These are phyloP conservation scores for Hypsopygia costalis DNA, from an alignment of 2,888 invertebrate genomes.

Conservation along the genomic window DNA sequence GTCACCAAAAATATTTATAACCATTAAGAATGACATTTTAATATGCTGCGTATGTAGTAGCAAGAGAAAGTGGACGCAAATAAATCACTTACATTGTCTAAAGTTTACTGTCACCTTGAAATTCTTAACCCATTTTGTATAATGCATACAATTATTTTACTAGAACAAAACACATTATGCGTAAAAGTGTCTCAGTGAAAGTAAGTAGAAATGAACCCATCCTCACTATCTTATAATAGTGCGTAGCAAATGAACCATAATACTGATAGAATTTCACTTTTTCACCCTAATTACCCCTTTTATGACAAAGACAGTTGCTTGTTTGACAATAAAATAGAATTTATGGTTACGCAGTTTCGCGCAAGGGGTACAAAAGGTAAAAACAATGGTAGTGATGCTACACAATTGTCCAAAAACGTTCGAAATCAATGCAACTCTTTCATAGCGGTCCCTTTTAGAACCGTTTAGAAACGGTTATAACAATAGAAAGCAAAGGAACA, in stretches of 20 bases:
- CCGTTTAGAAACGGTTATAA: slow-evolving; percentile 54
- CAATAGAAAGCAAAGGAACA: slow-evolving; percentile 66
- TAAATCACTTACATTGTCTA: too few species aligned
- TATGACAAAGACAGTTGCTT: slow-evolving; percentile 44
- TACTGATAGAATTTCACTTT: slow-evolving; percentile 67
- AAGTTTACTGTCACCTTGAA: too few species aligned
- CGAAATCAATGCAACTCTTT: slow-evolving; percentile 73
- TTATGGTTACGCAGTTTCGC: slow-evolving; percentile 59
- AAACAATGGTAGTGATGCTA: slow-evolving; percentile 15
- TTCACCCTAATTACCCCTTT: slow-evolving; percentile 72
- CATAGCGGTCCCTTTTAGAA: slow-evolving; percentile 65
- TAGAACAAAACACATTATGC: slow-evolving; percentile 7
- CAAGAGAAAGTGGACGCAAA: too few species aligned
- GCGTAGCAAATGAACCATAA: slow-evolving; percentile 54
- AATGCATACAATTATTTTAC: slow-evolving; percentile 5
- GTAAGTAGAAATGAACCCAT: slow-evolving; percentile 45
- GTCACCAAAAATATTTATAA: too few species aligned
- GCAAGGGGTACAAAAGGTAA: slow-evolving; percentile 43
- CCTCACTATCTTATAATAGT: slow-evolving; percentile 32
- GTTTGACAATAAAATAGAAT: slow-evolving; percentile 47
- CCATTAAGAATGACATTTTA: too few species aligned
- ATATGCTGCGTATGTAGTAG: too few species aligned
- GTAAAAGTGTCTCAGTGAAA: slow-evolving; percentile 55
- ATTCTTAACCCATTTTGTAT: too few species aligned
- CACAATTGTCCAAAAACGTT: slow-evolving; percentile 40